These are phyloP conservation scores for Drosophila dunni DNA, from an alignment of 1,140 invertebrate species.

Conservation along the genomic window DNA sequence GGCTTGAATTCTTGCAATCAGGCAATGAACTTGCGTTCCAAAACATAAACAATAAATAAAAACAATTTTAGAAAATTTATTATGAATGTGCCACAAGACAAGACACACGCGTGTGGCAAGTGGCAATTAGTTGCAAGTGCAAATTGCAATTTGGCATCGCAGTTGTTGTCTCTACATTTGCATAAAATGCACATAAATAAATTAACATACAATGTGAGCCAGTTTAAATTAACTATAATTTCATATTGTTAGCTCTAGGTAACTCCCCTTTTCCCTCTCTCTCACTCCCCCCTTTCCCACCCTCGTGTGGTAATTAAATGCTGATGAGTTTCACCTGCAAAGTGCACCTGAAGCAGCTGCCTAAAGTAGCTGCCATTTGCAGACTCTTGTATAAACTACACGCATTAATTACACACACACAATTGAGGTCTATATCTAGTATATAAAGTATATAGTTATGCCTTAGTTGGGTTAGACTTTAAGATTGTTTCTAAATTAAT, in stretches of 20 bases:
- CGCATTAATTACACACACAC: constrained; percentile 44
- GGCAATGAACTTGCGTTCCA: constrained; percentile 29
- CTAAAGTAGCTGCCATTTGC: constrained; percentile 28
- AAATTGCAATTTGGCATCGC: constrained; percentile 19
- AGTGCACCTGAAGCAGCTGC: constrained; percentile 39
- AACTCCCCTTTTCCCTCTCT: not conserved
- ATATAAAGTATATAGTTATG: no score
- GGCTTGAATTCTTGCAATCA: not conserved
- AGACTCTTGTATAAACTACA: constrained; percentile 25
- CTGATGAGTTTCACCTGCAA: constrained; percentile 31
- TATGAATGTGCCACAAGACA: constrained; percentile 26
- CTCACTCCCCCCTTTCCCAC: not conserved
- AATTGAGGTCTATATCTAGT: not conserved
- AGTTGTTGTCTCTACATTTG: constrained; percentile 58
- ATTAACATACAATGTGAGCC: constrained; percentile 74
- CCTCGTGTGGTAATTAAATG: constrained; percentile 35
- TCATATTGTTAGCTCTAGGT: constrained; percentile 27
- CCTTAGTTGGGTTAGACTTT: no score
- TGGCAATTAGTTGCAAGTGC: constrained; percentile 33
- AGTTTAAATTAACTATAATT: constrained; percentile 63
- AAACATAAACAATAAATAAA: constrained; percentile 31
- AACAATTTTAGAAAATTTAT: constrained; percentile 22
- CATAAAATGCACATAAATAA: constrained; percentile 62
- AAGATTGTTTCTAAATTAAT: no score
- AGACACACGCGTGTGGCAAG: constrained; percentile 1